A percentile compares a stretch with the other conserved stretches of the same genome.
These are phyloP conservation scores for Bilobella aurantiaca DNA, from an alignment of 1,140 invertebrate species.

Conservation along the genomic window DNA sequence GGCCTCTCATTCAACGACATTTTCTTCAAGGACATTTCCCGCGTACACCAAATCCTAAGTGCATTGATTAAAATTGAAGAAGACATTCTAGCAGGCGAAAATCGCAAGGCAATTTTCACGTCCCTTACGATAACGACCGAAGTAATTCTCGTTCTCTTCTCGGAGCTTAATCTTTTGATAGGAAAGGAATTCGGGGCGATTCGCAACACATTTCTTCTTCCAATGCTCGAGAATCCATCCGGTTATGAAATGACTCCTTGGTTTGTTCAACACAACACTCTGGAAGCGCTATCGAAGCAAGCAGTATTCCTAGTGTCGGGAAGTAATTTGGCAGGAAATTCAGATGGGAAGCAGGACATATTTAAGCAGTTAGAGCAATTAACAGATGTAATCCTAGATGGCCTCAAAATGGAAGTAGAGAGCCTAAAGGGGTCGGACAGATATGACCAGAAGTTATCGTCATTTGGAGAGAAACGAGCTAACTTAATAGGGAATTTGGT, in stretches of 20 bases:
- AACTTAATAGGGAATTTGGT: conserved; percentile 39
- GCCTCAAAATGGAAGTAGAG: conserved; percentile 57
- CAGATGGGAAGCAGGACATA: conserved; percentile 1
- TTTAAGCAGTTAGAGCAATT: conserved; percentile 55
- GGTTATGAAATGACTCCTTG: conserved; percentile 13
- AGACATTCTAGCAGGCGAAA: conserved; percentile 10
- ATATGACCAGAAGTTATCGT: conserved; percentile 49
- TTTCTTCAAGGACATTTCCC: conserved; percentile 32
- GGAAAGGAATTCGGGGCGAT: background rate
- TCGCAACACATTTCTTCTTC: background rate
- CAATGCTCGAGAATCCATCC: background rate
- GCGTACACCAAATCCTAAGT: conserved; percentile 28
- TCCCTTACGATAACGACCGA: conserved; percentile 23
- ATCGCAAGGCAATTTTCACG: conserved; percentile 7
- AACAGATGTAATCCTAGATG: conserved; percentile 65
- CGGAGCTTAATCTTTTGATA: background rate
- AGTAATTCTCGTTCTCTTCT: conserved; percentile 16
- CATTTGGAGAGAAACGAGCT: conserved; percentile 46
- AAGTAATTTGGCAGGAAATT: background rate
- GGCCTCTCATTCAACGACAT: conserved; percentile 27
- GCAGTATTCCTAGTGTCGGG: background rate
- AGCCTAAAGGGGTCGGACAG: conserved; percentile 53
- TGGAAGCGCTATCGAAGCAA: conserved; percentile 13
- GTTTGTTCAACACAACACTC: conserved; percentile 15
- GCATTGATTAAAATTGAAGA: conserved; percentile 25